Percentiles rank a stretch among this genome's conserved stretches.
These are phyloP conservation scores for Synergus japonicus DNA, from an alignment of 2,888 invertebrate genomes.

Conservation along the genomic window DNA sequence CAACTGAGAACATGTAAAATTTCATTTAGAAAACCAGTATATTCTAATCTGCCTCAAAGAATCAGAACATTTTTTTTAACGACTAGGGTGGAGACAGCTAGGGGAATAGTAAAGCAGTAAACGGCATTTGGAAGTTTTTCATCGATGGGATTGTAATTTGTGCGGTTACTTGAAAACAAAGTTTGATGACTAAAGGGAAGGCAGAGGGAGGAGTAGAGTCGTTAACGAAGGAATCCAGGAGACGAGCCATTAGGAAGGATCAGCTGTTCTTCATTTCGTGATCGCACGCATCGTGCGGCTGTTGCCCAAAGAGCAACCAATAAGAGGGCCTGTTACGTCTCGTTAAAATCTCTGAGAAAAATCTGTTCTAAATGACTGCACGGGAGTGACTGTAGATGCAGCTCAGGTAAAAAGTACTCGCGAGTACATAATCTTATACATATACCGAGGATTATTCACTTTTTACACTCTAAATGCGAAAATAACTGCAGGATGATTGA, in stretches of 20 bases:
- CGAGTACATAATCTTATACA: background rate
- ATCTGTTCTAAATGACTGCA: conserved; percentile 36
- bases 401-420: conserved; percentile 7
- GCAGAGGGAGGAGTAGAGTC: conserved; percentile 32
- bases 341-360: conserved; percentile 33
- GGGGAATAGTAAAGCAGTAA: conserved; percentile 15
- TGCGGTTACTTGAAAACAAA: conserved; percentile 32
- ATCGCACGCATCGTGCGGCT: conserved; percentile 29
- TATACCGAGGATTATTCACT: conserved; percentile 24
- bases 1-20: background rate
- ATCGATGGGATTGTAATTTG: conserved; percentile 28
- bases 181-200: conserved; percentile 7
- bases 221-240: conserved; percentile 40
- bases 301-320: conserved; percentile 25
- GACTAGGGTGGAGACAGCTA: background rate
- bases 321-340: conserved; percentile 25
- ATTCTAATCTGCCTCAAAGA: background rate
- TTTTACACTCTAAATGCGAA: conserved; percentile 31
- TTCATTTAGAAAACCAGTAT: background rate
- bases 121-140: conserved; percentile 8
- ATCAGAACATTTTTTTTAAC: background rate
- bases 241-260: conserved; percentile 40
- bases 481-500: conserved; percentile 18
- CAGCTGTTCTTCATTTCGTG: conserved; percentile 41
- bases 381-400: conserved; percentile 28